These are phyloP conservation scores for Ferrisia virgata DNA, from an alignment of 2,888 invertebrate species.

Conservation along the genomic window DNA sequence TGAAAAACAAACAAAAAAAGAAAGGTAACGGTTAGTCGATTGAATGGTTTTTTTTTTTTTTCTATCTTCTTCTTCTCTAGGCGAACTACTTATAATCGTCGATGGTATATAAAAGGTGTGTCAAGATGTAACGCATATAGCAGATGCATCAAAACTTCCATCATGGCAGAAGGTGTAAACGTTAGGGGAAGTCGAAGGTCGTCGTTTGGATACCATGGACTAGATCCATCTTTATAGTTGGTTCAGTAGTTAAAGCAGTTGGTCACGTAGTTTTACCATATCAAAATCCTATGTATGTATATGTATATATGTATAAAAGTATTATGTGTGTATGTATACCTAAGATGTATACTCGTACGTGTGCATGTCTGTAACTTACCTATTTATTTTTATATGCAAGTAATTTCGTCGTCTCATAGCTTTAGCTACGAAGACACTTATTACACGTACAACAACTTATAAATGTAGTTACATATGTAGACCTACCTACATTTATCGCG, in stretches of 20 bases:
- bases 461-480: no score
- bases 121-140: neutral
- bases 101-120: constrained; percentile 3
- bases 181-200: constrained; percentile 31
- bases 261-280: constrained; percentile 5
- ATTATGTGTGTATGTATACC: no score
- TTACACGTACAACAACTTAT: no score
- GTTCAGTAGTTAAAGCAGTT: constrained; percentile 19
- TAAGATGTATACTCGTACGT: no score
- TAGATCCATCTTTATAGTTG: constrained; percentile 28
- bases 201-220: constrained; percentile 10
- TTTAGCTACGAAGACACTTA: no score
- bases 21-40: constrained; percentile 5
- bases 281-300: neutral
- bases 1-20: neutral
- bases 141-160: constrained; percentile 9
- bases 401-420: no score
- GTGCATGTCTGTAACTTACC: no score
- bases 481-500: no score
- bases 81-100: no score
- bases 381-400: no score
- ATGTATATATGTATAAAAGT: no score
- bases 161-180: constrained; percentile 28
- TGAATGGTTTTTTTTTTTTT: neutral
- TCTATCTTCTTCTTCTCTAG: no score